Conservation (phyloP, 2,888 invertebrate genomes). For the Brenthis ino region DNA sequence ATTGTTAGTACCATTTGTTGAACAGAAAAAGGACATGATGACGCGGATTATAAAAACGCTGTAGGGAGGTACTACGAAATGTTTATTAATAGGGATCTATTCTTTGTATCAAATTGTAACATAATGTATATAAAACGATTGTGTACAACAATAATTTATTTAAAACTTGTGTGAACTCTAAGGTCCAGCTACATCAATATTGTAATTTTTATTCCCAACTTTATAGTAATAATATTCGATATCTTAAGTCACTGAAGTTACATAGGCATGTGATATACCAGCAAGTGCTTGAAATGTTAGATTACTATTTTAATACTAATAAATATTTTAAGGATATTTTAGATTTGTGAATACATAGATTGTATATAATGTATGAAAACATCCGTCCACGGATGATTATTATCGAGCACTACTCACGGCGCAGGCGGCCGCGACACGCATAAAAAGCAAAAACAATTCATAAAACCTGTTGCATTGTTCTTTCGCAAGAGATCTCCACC, state of each 20-base stretch:
- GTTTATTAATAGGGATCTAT: conserved; percentile 18
- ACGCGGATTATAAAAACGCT: conserved; percentile 59
- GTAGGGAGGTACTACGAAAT: conserved; percentile 56
- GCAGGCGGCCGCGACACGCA: conserved; percentile 48
- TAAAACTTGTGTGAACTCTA: no score
- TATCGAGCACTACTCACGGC: conserved; percentile 28
- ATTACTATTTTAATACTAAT: neutral
- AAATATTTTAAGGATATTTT: conserved; percentile 3
- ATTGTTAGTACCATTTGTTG: conserved; percentile 68
- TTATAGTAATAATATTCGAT: no score
- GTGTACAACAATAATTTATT: no score
- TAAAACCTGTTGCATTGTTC: conserved; percentile 78
- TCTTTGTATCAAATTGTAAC: no score
- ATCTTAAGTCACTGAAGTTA: no score
- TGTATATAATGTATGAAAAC: conserved; percentile 33
- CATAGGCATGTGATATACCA: no score
- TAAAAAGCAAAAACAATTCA: conserved; percentile 72
- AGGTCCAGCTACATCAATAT: no score
- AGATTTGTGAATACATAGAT: conserved; percentile 1
- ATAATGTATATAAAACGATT: no score
- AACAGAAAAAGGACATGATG: conserved; percentile 63
- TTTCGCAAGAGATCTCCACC: conserved; percentile 61
- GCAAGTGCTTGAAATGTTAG: no score
- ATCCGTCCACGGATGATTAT: conserved; percentile 43
- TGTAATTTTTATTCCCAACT: no score